These are phyloP conservation scores for western clawed frog (Xenopus tropicalis) DNA, from an alignment of 2,113 vertebrate species.

Conservation along the genomic window DNA sequence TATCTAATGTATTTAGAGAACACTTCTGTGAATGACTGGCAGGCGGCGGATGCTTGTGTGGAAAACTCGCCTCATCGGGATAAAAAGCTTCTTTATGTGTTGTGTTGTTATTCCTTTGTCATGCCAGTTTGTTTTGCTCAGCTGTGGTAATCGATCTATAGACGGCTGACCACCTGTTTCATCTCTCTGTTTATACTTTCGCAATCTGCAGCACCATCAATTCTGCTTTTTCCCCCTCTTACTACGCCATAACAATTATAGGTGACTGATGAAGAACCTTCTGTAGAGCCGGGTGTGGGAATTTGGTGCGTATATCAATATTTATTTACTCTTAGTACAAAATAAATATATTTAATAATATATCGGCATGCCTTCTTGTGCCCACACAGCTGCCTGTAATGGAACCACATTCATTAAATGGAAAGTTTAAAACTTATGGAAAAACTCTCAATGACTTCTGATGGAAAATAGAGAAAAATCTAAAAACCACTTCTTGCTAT, in stretches of 20 bases:
- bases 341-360: too few species aligned
- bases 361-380: too few species aligned
- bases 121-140: constrained; percentile 5
- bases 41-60: constrained; percentile 10
- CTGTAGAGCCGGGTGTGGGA: constrained; percentile 14
- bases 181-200: constrained; percentile 13
- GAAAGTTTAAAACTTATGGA: too few species aligned
- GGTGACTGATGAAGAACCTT: constrained; percentile 29
- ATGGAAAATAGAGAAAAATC: too few species aligned
- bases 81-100: constrained; percentile 22
- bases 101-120: constrained; percentile 27
- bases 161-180: constrained; percentile 34
- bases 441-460: too few species aligned
- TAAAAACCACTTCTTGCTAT: too few species aligned
- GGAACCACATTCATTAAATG: too few species aligned
- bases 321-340: too few species aligned
- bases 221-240: background rate
- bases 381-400: too few species aligned
- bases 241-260: constrained; percentile 23
- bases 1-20: constrained; percentile 34
- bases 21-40: constrained; percentile 31
- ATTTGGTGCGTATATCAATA: constrained; percentile 12
- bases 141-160: constrained; percentile 24
- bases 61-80: background rate
- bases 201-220: constrained; percentile 17